Conservation (phyloP, 1,140 invertebrate species). For the Ruditapes philippinarum region DNA sequence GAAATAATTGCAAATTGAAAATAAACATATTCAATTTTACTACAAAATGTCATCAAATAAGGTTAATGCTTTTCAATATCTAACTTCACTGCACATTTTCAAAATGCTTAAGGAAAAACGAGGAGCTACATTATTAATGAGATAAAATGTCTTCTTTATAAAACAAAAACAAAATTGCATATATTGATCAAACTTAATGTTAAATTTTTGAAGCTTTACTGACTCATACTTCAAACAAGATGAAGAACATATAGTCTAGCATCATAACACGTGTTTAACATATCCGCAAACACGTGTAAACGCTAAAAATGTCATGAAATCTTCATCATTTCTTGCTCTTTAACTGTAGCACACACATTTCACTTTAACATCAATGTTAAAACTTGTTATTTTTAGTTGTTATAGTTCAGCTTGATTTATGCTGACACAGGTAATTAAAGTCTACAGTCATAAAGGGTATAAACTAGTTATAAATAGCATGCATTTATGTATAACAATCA, state of each 20-base stretch:
- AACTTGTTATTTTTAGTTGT: not conserved
- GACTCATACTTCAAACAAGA: constrained; percentile 10
- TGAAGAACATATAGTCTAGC: not conserved
- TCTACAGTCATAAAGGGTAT: not conserved
- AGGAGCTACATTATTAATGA: no score
- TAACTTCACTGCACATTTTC: no score
- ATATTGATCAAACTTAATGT: no score
- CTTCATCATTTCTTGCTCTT: not conserved
- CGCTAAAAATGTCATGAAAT: constrained; percentile 17
- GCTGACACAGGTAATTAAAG: not conserved
- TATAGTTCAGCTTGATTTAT: not conserved
- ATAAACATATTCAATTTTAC: not conserved
- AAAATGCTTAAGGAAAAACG: no score
- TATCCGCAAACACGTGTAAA: constrained; percentile 1
- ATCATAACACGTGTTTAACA: not conserved
- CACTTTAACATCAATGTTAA: not conserved
- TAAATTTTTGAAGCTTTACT: not conserved
- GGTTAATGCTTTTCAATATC: no score
- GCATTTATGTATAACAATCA: no score
- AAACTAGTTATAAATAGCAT: no score
- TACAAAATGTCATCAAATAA: no score
- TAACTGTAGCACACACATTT: not conserved
- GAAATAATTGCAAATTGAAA: not conserved
- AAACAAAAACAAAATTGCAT: no score
- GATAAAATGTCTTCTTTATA: no score